Evolutionary conservation across 2,888 invertebrate genomes (phyloP).

Genomic region (Stenodera caucasica): DNA sequence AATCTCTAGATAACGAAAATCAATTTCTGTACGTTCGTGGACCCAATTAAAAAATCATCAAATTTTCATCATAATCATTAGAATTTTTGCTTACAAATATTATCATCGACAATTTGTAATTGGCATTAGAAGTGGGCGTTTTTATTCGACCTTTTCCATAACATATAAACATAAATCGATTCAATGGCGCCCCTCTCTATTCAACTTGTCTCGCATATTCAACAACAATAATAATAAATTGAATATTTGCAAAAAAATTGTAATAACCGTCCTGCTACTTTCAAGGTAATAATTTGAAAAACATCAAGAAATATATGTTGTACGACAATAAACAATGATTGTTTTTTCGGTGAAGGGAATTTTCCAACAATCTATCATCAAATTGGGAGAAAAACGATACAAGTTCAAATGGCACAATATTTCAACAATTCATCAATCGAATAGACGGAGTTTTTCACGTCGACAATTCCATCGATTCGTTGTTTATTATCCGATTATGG

Average conservation of each 20-base stretch:
- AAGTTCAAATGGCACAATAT: constrained; percentile 2
- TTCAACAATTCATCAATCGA: neutral
- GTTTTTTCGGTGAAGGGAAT: neutral
- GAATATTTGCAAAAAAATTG: neutral
- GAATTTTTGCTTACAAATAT: neutral
- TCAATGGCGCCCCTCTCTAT: neutral
- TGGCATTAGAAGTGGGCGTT: constrained; percentile 2
- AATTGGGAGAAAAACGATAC: neutral
- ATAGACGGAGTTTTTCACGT: too few relatives aligned
- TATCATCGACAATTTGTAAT: neutral
- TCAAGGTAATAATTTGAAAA: neutral
- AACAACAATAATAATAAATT: neutral
- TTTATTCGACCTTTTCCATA: constrained; percentile 4
- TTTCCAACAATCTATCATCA: neutral
- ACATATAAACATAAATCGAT: constrained; percentile 1
- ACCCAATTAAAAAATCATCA: neutral
- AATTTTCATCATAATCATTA: neutral
- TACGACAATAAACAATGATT: neutral
- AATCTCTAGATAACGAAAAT: neutral
- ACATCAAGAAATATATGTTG: neutral
- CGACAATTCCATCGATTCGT: neutral
- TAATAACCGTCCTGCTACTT: neutral
- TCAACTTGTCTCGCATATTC: neutral
- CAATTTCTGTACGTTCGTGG: neutral
- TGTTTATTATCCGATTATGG: too few relatives aligned